Percentiles rank a stretch among this genome's conserved stretches.
phyloP scores from a whole-genome alignment of 1,140 invertebrate genomes.

The Lepidurus apus region DNA sequence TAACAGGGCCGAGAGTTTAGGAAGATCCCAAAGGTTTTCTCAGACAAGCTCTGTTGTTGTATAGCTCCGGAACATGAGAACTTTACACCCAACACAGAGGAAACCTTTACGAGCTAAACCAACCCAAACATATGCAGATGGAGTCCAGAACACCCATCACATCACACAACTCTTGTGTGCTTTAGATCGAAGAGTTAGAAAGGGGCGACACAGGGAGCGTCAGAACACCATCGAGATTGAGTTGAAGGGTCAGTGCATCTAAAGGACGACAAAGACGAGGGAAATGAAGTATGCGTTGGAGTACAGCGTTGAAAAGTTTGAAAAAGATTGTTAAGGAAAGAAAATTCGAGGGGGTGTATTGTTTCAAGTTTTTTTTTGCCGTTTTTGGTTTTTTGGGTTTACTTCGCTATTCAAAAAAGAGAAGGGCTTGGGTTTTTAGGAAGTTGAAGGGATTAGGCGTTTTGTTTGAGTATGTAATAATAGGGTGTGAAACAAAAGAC shows the following conservation, averaged over 20 bases:
- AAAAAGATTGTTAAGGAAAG: not conserved
- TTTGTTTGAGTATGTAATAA: not conserved
- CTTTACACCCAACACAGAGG: not conserved
- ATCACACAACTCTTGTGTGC: not conserved
- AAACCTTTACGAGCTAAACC: not conserved
- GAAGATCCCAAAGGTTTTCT: not conserved
- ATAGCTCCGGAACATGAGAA: not conserved
- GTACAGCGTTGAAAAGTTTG: not conserved
- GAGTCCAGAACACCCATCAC: not conserved
- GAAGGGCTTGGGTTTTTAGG: too few relatives aligned
- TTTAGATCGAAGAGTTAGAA: not conserved
- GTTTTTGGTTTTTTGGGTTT: too few relatives aligned
- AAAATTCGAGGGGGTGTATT: not conserved
- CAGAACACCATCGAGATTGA: not conserved
- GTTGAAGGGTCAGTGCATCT: constrained; percentile 9
- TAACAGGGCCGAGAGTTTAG: too few relatives aligned
- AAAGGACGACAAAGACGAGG: not conserved
- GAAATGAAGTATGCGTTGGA: not conserved
- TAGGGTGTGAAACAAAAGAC: not conserved
- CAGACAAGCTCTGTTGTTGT: constrained; percentile 18
- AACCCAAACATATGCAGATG: constrained; percentile 15
- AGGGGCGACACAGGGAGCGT: too few relatives aligned
- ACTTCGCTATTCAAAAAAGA: too few relatives aligned
- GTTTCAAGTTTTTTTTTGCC: not conserved
- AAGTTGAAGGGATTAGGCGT: not conserved